Percentiles rank a stretch among this genome's conserved stretches.
phyloP scores from a whole-genome alignment of 2,797 vertebrate genomes.

The Cichlasoma orientale region DNA sequence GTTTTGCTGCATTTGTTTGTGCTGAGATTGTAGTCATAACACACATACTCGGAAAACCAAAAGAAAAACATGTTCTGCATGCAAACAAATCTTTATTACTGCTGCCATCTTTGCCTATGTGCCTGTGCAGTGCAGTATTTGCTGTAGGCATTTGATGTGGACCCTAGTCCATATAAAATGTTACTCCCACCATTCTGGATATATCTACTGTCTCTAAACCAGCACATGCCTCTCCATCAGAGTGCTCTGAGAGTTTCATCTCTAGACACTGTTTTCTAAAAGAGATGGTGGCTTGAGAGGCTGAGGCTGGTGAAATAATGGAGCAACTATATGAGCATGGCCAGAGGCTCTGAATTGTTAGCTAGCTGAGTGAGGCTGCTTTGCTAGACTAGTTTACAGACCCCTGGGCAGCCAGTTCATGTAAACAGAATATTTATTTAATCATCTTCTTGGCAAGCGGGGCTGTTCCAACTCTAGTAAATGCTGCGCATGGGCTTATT shows the following conservation, averaged over 20 bases:
- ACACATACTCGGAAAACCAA: background rate
- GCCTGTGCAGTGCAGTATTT: background rate
- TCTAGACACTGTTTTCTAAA: constrained; percentile 54
- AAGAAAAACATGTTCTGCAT: background rate
- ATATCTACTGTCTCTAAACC: constrained; percentile 22
- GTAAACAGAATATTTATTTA: constrained; percentile 76
- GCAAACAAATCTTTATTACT: background rate
- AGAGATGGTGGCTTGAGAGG: constrained; percentile 49
- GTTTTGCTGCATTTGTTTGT: background rate
- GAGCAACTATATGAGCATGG: constrained; percentile 59
- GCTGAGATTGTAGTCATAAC: background rate
- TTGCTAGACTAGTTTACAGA: constrained; percentile 65
- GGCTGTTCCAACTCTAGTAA: constrained; percentile 47
- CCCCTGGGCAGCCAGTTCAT: constrained; percentile 58
- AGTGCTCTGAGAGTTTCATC: constrained; percentile 40
- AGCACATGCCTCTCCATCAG: constrained; percentile 16
- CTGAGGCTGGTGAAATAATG: constrained; percentile 58
- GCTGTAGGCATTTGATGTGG: constrained; percentile 19
- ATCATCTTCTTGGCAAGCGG: constrained; percentile 60
- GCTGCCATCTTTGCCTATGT: background rate
- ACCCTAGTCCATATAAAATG: constrained; percentile 12
- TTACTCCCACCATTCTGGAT: constrained; percentile 3
- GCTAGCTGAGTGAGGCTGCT: constrained; percentile 65
- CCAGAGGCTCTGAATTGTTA: constrained; percentile 68
- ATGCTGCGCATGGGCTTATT: constrained; percentile 60